Conservation (phyloP, 2,113 vertebrate species). For the Scopus umbretta region DNA sequence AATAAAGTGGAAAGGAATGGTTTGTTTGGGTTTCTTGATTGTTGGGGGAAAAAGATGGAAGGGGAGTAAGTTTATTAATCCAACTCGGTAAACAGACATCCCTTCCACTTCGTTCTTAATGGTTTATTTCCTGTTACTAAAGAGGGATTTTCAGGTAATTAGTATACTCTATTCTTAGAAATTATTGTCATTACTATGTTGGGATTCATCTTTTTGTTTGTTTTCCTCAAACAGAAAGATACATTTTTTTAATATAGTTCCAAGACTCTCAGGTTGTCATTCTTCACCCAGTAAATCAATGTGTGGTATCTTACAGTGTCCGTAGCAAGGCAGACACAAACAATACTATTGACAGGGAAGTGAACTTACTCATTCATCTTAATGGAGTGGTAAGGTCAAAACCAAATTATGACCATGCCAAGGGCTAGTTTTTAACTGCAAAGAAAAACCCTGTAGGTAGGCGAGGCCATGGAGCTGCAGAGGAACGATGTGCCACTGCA, state of each 20-base stretch:
- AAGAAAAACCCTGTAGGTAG: background rate
- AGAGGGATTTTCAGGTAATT: background rate
- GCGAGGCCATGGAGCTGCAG: background rate
- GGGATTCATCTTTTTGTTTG: background rate
- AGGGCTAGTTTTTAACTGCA: background rate
- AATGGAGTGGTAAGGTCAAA: slow-evolving; percentile 1
- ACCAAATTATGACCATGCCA: background rate
- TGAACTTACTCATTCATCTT: slow-evolving; percentile 32
- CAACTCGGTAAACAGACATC: background rate
- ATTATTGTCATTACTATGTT: background rate
- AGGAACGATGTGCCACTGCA: background rate
- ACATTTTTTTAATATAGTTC: background rate
- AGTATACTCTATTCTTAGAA: background rate
- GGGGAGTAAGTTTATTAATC: background rate
- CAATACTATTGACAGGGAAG: slow-evolving; percentile 5
- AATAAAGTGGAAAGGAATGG: background rate
- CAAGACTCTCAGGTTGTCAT: background rate
- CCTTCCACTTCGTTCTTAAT: background rate
- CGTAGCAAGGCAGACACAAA: slow-evolving; percentile 5
- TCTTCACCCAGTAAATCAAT: slow-evolving; percentile 33
- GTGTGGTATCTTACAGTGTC: background rate
- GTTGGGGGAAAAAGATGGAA: background rate
- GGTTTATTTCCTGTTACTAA: background rate
- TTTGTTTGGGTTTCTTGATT: background rate
- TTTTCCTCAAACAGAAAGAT: background rate